Evolutionary conservation across 1,140 invertebrate species (phyloP).

Genomic region (Lepidostoma basale): DNA sequence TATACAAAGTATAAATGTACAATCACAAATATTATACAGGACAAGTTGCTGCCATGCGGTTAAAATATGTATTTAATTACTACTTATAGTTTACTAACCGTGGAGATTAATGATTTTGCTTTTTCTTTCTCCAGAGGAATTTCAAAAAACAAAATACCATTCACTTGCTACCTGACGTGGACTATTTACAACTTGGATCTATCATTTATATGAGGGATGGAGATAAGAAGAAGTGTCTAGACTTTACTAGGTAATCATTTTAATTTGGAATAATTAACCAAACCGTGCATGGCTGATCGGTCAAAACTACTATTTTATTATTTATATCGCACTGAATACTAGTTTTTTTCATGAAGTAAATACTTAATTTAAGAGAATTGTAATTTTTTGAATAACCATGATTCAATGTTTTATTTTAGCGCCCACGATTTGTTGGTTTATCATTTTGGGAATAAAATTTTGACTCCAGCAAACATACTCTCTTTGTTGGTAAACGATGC

Average conservation of each 20-base stretch:
- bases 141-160: conserved; percentile 25
- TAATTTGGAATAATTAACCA: background rate
- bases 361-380: too few species aligned
- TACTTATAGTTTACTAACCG: too few species aligned
- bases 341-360: too few species aligned
- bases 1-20: too few species aligned
- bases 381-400: too few species aligned
- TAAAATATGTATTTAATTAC: too few species aligned
- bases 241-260: conserved; percentile 55
- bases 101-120: too few species aligned
- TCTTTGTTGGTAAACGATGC: conserved; percentile 42
- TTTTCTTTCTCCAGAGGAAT: conserved; percentile 23
- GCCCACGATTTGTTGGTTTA: conserved; percentile 51
- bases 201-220: conserved; percentile 50
- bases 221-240: conserved; percentile 52
- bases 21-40: too few species aligned
- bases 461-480: conserved; percentile 35
- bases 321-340: background rate
- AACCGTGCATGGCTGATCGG: too few species aligned
- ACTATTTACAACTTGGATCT: conserved; percentile 53
- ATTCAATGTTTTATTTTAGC: conserved; percentile 9
- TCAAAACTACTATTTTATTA: too few species aligned
- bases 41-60: too few species aligned
- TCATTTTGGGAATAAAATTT: conserved; percentile 48
- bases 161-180: conserved; percentile 54